Base-by-base conservation (phyloP, 2,113 vertebrate genomes). In the Peromyscus californicus region DNA sequence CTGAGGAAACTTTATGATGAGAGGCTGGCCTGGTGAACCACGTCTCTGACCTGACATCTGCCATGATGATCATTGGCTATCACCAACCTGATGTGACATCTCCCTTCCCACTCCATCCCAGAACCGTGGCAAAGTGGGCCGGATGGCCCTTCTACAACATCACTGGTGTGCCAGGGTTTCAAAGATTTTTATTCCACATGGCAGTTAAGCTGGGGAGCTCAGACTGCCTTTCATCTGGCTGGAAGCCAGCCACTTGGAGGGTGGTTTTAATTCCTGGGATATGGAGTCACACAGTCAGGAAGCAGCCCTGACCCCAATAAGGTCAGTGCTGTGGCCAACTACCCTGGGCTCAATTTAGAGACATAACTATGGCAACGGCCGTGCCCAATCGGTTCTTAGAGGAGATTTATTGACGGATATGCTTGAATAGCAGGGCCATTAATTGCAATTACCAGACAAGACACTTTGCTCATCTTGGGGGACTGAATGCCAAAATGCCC, bases 381-480 rank as follows among this genome's bases (percentile, higher is more conserved):
- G 93, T 96, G 94, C 91, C 95, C 97, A 78, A 85, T 94, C 75
- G 82, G 95, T 98, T 92, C 97, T 96, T 96, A 96, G 96, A 97
- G 95, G 96, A 98, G 97, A 97, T 98, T 98, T 97, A 98, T 97
- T 96, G 97, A 98, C 90, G 93, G 97, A 98, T 95, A 95, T 95
- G 97, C 97, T 97, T 98, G 97, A 98, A 97, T 94, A 98, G 96
- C 94, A 90, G 90, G 95, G 84, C 96, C 96, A 97, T 97, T 96
- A 89, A 97, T 97, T 97, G 97, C 95, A 97, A 98, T 97, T 96
- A 98, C 95, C 96, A 98, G 97, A 98, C 95, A 96, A 95, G 97
- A 97, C 95, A 97, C 96, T 97, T 96, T 94, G 97, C 96, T 96
- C 95, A 91, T 96, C 95, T 93, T 54, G 0, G 97, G 75, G 93